A percentile compares a stretch with the other conserved stretches of the same genome.
phyloP scores from a whole-genome alignment of 2,888 invertebrate species.

The Fragum whitleyi region DNA sequence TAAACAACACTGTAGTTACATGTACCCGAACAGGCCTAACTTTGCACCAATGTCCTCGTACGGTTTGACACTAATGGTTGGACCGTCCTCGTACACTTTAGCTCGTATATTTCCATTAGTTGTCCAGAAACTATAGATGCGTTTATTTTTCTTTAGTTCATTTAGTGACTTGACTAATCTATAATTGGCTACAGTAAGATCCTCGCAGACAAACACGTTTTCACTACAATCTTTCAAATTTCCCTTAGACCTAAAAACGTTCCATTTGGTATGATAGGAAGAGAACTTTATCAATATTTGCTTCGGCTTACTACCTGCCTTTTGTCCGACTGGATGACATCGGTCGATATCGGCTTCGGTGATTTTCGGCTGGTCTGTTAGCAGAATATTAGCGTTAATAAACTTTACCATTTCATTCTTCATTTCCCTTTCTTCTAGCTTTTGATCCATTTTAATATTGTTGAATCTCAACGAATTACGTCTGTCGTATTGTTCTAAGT shows the following conservation, averaged over 20 bases:
- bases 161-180: background rate
- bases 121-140: background rate
- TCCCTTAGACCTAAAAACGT: background rate
- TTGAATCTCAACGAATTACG: no score
- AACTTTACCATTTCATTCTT: no score
- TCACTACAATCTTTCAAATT: background rate
- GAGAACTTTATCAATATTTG: background rate
- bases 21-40: no score
- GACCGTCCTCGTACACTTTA: no score
- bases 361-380: no score
- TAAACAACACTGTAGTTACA: no score
- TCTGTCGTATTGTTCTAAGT: no score
- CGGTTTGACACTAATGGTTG: no score
- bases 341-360: background rate
- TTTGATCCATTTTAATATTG: no score
- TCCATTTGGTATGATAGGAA: constrained; percentile 4
- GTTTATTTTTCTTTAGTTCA: background rate
- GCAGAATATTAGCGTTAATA: no score
- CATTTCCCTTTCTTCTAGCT: no score
- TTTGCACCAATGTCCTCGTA: no score
- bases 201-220: background rate
- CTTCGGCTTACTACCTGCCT: background rate
- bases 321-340: background rate
- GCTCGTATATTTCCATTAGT: constrained; percentile 2
- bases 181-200: background rate